phyloP scores from a whole-genome alignment of 2,113 vertebrate genomes.

The Narcine bancroftii region DNA sequence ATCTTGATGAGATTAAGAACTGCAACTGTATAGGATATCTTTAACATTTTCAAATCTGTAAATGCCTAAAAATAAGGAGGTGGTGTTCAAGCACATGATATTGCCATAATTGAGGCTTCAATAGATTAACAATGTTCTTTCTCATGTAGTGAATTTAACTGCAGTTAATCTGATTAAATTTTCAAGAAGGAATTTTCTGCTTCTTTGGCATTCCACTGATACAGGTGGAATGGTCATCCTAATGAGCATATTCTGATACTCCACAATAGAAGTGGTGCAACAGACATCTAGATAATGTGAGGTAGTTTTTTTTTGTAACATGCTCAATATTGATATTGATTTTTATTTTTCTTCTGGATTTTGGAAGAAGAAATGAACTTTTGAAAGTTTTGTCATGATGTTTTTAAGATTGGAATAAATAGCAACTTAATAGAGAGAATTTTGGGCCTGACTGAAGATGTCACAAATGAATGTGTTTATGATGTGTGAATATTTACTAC shows the following conservation, averaged over 20 bases:
- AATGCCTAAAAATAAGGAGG: background rate
- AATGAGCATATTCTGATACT: background rate
- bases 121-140: background rate
- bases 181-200: background rate
- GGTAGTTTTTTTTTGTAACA: no score
- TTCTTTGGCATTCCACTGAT: background rate
- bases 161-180: background rate
- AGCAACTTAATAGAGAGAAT: background rate
- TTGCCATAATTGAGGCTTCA: background rate
- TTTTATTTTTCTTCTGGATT: background rate
- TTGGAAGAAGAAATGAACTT: background rate
- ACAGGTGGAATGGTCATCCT: background rate
- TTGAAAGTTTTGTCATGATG: background rate
- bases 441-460: background rate
- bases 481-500: no score
- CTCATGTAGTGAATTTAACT: background rate
- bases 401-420: background rate
- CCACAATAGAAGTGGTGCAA: background rate
- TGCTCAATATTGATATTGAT: no score
- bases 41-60: background rate
- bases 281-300: no score
- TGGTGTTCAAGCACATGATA: background rate
- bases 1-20: background rate
- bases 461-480: background rate
- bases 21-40: background rate